Evolutionary conservation across 1,140 invertebrate species (phyloP).

Genomic region (Cyclina sinensis): DNA sequence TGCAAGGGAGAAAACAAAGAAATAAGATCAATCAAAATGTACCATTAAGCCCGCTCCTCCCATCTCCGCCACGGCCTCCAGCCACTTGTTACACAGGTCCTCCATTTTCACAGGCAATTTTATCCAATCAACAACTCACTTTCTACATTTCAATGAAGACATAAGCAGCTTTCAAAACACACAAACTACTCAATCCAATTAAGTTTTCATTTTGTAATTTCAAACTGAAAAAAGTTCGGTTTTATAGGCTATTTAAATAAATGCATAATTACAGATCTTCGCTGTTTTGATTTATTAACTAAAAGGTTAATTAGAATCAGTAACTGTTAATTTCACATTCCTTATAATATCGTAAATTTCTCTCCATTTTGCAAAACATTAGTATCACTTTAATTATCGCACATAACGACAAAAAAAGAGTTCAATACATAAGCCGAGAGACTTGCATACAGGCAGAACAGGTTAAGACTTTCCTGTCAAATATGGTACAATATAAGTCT

Average conservation of each 20-base stretch:
- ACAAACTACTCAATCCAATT: too few species aligned
- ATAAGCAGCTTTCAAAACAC: too few species aligned
- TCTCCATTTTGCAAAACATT: not conserved
- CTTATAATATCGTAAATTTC: not conserved
- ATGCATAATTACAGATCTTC: too few species aligned
- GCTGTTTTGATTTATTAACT: not conserved
- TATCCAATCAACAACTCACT: too few species aligned
- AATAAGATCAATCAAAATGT: not conserved
- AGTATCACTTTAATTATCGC: not conserved
- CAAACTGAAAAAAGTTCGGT: too few species aligned
- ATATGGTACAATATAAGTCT: slow-evolving; percentile 23
- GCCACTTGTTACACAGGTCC: slow-evolving; percentile 60
- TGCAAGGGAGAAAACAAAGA: too few species aligned
- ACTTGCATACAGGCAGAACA: not conserved
- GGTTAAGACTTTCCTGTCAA: slow-evolving; percentile 32
- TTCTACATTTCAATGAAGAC: too few species aligned
- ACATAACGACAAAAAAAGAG: slow-evolving; percentile 14
- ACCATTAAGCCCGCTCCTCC: slow-evolving; percentile 58
- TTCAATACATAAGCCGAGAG: not conserved
- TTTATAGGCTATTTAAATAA: too few species aligned
- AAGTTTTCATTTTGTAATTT: too few species aligned
- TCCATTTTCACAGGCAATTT: slow-evolving; percentile 34
- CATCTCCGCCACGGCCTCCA: slow-evolving; percentile 49
- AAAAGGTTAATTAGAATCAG: not conserved
- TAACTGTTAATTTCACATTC: not conserved